These are phyloP conservation scores for Sitta europaea DNA, from an alignment of 2,113 vertebrate genomes.

Conservation along the genomic window DNA sequence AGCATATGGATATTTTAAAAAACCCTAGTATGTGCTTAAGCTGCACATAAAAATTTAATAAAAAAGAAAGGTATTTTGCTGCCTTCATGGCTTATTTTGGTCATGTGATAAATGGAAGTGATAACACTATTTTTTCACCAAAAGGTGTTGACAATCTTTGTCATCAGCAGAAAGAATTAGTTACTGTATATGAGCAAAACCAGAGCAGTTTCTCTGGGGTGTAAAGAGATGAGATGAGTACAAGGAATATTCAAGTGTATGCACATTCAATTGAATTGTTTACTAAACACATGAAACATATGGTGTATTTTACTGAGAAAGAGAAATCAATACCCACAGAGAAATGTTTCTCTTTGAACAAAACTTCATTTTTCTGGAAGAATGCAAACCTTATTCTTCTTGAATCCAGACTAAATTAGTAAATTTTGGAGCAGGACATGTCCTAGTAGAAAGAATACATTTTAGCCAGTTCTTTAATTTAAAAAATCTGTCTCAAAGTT, in stretches of 20 bases:
- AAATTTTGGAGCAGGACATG: background rate
- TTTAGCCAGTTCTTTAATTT: background rate
- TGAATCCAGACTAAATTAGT: background rate
- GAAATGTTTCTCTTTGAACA: background rate
- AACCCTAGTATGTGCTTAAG: background rate
- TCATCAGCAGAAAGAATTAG: background rate
- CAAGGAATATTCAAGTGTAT: background rate
- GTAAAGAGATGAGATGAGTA: background rate
- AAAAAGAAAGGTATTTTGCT: background rate
- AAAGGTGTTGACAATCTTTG: background rate
- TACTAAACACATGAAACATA: background rate
- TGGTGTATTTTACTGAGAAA: background rate
- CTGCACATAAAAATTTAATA: background rate
- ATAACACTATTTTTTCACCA: background rate
- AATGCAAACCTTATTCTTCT: background rate
- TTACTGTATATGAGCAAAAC: background rate
- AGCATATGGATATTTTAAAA: background rate
- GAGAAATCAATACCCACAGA: background rate
- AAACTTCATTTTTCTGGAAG: background rate
- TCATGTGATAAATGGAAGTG: background rate
- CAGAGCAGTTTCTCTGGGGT: background rate
- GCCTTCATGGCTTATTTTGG: background rate
- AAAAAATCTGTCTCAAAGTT: background rate
- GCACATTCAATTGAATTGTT: background rate
- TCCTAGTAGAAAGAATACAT: background rate